phyloP scores from a whole-genome alignment of 2,113 vertebrate species.

The Zingel zingel region DNA sequence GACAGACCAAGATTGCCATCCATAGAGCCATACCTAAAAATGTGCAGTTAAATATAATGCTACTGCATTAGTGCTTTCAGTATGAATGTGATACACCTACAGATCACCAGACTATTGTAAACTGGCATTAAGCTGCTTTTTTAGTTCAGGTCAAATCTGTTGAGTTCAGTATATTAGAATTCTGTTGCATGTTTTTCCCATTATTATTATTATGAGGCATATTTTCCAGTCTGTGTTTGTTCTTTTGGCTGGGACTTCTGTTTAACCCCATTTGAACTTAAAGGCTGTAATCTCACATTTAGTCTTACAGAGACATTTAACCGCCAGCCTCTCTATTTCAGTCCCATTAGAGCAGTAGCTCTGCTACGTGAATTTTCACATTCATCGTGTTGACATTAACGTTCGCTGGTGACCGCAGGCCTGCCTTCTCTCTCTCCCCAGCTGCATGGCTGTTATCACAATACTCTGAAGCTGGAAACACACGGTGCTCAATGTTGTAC shows the following conservation, averaged over 20 bases:
- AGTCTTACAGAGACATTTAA: slow-evolving; percentile 9
- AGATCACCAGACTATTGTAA: neutral
- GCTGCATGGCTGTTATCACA: slow-evolving; percentile 40
- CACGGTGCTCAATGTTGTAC: slow-evolving; percentile 54
- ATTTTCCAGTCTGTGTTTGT: slow-evolving; percentile 4
- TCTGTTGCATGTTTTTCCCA: neutral
- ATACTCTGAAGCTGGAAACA: slow-evolving; percentile 17
- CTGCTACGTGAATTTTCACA: slow-evolving; percentile 42
- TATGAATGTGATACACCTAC: neutral
- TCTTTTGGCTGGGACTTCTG: neutral
- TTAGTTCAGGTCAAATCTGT: neutral
- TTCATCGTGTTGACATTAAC: slow-evolving; percentile 43
- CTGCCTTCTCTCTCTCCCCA: slow-evolving; percentile 1
- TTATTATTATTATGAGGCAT: neutral
- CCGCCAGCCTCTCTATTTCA: slow-evolving; percentile 25
- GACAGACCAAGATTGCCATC: too few species aligned
- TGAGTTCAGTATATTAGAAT: neutral
- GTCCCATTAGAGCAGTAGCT: slow-evolving; percentile 26
- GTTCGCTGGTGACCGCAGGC: slow-evolving; percentile 13
- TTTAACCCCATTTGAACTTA: slow-evolving; percentile 7
- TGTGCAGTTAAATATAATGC: neutral
- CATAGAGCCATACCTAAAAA: too few species aligned
- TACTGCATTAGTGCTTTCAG: neutral
- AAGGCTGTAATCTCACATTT: slow-evolving; percentile 31
- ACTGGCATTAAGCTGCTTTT: neutral